These are phyloP conservation scores for Lottia scabra DNA, from an alignment of 2,888 invertebrate species.

Conservation along the genomic window DNA sequence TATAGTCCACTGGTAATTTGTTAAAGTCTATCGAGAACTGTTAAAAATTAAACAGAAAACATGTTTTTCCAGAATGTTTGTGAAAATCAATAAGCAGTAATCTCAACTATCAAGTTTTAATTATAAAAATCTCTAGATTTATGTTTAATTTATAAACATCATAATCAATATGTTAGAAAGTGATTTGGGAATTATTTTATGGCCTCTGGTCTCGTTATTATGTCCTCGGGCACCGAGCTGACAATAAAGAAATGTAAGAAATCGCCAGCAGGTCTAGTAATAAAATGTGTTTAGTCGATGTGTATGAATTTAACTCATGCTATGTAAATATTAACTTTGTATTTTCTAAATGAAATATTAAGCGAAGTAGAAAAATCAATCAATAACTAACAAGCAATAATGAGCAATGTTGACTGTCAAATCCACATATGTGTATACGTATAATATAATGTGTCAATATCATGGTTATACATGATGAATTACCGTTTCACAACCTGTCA, in stretches of 20 bases:
- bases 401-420: slow-evolving; percentile 6
- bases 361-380: neutral
- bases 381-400: neutral
- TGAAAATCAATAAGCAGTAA: no score
- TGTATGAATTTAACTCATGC: neutral
- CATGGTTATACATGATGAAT: slow-evolving; percentile 5
- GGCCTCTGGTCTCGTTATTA: no score
- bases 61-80: no score
- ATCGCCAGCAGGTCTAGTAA: neutral
- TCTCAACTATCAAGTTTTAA: no score
- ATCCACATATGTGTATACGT: slow-evolving; percentile 4
- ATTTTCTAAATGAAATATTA: neutral
- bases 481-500: neutral
- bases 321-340: slow-evolving; percentile 4
- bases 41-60: no score
- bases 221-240: neutral
- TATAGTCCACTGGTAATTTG: no score
- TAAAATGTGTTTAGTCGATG: neutral
- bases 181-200: no score
- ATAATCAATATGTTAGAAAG: no score
- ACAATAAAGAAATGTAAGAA: neutral
- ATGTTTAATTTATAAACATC: no score
- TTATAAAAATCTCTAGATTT: no score
- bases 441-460: slow-evolving; percentile 3
- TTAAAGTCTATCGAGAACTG: no score